Evolutionary conservation across 2,113 vertebrate genomes (phyloP).

Genomic region (Geococcyx californianus): DNA sequence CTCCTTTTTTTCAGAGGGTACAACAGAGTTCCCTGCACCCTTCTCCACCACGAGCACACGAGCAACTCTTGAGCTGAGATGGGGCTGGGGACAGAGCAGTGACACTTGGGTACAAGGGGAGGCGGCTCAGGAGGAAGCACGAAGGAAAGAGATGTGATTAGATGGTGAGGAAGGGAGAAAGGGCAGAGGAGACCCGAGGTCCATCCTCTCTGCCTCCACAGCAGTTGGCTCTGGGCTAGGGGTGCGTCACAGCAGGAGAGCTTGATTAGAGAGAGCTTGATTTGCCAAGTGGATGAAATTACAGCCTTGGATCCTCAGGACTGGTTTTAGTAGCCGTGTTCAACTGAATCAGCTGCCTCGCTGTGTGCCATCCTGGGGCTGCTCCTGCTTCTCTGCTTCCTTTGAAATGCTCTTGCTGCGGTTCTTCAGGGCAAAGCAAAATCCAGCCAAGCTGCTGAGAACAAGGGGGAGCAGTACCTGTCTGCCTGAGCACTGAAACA

Average conservation of each 20-base stretch:
- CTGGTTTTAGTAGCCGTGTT: accelerated
- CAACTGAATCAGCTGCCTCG: neutral
- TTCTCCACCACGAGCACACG: no score
- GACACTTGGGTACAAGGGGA: accelerated
- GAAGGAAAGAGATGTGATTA: neutral
- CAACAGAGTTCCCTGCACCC: neutral
- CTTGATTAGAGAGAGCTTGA: neutral
- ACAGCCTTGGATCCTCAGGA: neutral
- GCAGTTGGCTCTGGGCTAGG: neutral
- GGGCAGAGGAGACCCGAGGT: neutral
- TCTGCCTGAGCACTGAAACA: neutral
- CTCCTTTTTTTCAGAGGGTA: neutral
- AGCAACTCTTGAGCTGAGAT: no score
- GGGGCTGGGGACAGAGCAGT: neutral
- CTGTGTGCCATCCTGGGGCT: neutral
- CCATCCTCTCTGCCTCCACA: neutral
- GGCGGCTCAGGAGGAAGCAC: neutral
- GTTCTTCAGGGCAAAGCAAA: neutral
- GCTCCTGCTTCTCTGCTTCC: neutral
- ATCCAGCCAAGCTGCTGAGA: neutral
- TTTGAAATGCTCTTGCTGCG: neutral
- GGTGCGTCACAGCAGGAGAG: neutral
- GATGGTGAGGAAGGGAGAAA: neutral
- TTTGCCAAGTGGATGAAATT: neutral
- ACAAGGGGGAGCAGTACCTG: neutral